These are phyloP conservation scores for Hydrozoanthus gracilis DNA, from an alignment of 92 coral and sea anemone genomes.

Conservation along the genomic window DNA sequence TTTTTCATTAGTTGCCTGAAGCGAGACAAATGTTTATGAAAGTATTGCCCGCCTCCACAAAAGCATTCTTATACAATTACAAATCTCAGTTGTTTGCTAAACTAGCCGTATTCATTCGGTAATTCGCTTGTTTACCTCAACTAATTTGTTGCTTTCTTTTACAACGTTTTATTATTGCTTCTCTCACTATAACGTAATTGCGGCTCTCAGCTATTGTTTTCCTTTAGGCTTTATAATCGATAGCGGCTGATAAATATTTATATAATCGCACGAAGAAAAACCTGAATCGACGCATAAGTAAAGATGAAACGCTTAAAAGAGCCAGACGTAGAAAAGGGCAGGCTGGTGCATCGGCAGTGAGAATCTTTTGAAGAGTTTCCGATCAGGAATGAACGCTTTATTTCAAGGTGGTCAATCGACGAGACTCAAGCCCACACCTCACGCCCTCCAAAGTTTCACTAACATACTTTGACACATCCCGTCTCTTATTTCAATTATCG, in stretches of 20 bases:
- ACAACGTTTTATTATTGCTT: slow-evolving; percentile 52
- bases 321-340: neutral
- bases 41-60: slow-evolving; percentile 35
- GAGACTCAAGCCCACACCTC: slow-evolving; percentile 78
- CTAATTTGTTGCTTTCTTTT: slow-evolving; percentile 30
- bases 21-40: slow-evolving; percentile 9
- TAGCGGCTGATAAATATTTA: slow-evolving; percentile 75
- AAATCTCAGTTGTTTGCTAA: slow-evolving; percentile 29
- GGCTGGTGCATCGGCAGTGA: neutral
- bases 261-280: slow-evolving; percentile 47
- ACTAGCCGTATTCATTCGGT: slow-evolving; percentile 22
- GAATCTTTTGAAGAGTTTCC: neutral
- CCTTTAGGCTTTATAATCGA: slow-evolving; percentile 74
- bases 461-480: slow-evolving; percentile 65
- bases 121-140: slow-evolving; percentile 27
- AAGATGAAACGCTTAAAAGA: neutral
- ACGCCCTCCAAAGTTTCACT: slow-evolving; percentile 86
- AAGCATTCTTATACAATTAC: slow-evolving; percentile 24
- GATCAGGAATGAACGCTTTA: slow-evolving; percentile 41
- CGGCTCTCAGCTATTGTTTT: slow-evolving; percentile 64
- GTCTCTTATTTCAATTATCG: slow-evolving; percentile 79
- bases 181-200: slow-evolving; percentile 10
- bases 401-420: slow-evolving; percentile 74
- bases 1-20: slow-evolving; percentile 23
- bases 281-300: neutral